A percentile compares a stretch with the other conserved stretches of the same genome.
Evolutionary conservation across 2,113 vertebrate species (phyloP).

Genomic region (Falco punctatus): DNA sequence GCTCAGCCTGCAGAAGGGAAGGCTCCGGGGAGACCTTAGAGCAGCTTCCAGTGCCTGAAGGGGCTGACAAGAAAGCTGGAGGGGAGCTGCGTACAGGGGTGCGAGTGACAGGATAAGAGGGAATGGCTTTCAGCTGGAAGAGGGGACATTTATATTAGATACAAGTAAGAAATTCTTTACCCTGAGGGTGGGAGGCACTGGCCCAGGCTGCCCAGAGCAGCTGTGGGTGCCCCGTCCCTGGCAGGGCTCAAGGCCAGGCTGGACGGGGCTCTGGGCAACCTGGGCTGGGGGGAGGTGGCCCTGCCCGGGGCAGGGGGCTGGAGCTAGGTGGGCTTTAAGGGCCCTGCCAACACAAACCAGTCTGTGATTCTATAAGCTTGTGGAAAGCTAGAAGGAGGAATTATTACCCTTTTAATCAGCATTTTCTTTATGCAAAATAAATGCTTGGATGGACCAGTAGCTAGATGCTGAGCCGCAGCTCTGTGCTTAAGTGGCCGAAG

Average conservation of each 20-base stretch:
- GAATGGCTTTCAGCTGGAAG: background rate
- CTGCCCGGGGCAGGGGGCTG: background rate
- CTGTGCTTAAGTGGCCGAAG: background rate
- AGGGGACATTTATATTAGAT: background rate
- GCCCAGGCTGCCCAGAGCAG: background rate
- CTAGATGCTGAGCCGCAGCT: background rate
- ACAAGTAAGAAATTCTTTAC: background rate
- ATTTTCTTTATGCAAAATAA: background rate
- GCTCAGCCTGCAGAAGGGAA: background rate
- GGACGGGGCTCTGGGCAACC: accelerated
- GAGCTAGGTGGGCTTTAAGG: accelerated
- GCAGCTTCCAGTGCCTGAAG: background rate
- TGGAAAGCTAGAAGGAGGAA: background rate
- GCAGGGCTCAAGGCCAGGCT: accelerated
- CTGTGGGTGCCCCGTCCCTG: background rate
- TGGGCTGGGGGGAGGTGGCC: background rate
- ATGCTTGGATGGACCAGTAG: background rate
- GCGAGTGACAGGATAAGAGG: background rate
- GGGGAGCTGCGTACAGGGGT: background rate
- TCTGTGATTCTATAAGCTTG: background rate
- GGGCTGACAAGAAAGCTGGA: background rate
- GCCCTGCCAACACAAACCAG: background rate
- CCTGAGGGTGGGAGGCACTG: background rate
- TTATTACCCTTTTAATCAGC: conserved; percentile 1
- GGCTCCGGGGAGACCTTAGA: background rate